Evolutionary conservation across 1,140 invertebrate genomes (phyloP).

Genomic region (Chelonus insularis): DNA sequence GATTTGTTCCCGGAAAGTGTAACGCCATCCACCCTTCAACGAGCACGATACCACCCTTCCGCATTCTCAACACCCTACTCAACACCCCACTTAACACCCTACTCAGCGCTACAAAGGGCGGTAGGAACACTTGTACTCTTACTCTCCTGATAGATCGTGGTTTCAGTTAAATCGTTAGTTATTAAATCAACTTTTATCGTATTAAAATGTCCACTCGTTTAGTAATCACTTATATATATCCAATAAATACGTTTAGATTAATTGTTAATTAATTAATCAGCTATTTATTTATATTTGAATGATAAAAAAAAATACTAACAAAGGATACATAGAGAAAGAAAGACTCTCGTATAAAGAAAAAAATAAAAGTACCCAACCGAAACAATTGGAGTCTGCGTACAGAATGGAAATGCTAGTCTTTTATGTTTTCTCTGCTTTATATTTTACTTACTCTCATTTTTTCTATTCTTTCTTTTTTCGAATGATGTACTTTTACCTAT

Average conservation of each 20-base stretch:
- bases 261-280: no score
- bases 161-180: conserved; percentile 50
- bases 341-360: conserved; percentile 43
- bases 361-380: conserved; percentile 38
- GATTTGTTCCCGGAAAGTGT: conserved; percentile 20
- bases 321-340: conserved; percentile 27
- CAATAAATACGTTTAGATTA: no score
- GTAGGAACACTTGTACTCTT: conserved; percentile 19
- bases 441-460: conserved; percentile 11
- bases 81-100: background rate
- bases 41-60: background rate
- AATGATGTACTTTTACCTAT: no score
- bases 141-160: conserved; percentile 37
- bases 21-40: background rate
- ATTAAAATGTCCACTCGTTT: no score
- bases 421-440: conserved; percentile 31
- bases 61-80: background rate
- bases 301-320: background rate
- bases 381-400: conserved; percentile 51
- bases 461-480: conserved; percentile 17
- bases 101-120: conserved; percentile 25
- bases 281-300: background rate
- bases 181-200: conserved; percentile 48
- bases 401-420: conserved; percentile 31
- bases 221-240: no score